Base-by-base conservation (phyloP, 2,113 vertebrate genomes). In the Trichomycterus rosablanca region DNA sequence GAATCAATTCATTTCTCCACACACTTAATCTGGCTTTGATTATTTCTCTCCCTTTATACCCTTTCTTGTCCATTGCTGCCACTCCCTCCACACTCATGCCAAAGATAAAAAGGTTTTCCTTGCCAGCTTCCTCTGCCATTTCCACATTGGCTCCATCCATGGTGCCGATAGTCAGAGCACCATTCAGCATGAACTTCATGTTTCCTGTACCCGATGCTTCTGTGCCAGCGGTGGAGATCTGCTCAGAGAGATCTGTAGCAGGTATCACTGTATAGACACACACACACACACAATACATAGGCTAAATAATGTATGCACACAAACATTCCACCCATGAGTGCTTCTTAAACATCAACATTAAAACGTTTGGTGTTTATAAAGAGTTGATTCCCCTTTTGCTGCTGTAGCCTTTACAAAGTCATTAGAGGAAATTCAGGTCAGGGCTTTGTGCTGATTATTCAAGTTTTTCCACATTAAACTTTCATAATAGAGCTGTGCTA, bases 181-280 rank as follows among this genome's bases (percentile, higher is more conserved):
- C 95, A 0, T 98, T 98, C 74, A 98, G 80, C 96, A 98, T 98
- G 86, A 98, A 98, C 70, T 98, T 98, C 96, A 98, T 98, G 78
- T 98, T 98, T 2, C 96, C 96, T 0, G 96, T 98, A 1, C 96
- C 95, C 0, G 96, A 98, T 0, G 96, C 96, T 66, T 98, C 96
- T 0, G 96, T 98, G 62, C 96, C 96, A 0, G 96, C 96, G 0
- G 94, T 98, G 77, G 96, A 98, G 68, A 98, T 98, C 87, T 98
- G 96, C 86, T 98, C 89, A 0, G 96, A 98, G 74, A 98, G 78
- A 73, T 98, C 96, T 0, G 95, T 93, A 4, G 96, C 95, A 5
- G 96, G 96, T 32, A 98, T 97, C 76, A 94, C 96, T 98, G 81
- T 22, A 79, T 71, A 42, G 70, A 57, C 1, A 66, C 8, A 56